A percentile compares a stretch with the other conserved stretches of the same genome.
Evolutionary conservation across 2,113 vertebrate genomes (phyloP).

Genomic region (Naja naja): DNA sequence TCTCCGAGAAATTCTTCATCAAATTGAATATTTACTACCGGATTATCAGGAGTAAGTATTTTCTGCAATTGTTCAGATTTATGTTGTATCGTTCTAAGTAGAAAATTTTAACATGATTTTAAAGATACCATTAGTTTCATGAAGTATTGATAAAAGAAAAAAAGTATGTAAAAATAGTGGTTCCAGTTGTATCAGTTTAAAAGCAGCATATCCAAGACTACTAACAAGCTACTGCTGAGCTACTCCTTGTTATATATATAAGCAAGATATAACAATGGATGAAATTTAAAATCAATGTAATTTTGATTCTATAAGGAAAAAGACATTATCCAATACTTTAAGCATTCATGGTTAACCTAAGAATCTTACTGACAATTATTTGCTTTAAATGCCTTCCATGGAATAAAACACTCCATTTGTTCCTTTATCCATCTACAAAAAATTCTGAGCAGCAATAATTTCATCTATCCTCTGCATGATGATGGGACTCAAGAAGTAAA

Average conservation of each 20-base stretch:
- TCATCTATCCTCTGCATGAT: neutral
- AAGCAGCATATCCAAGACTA: neutral
- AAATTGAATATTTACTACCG: constrained; percentile 80
- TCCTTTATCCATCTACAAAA: neutral
- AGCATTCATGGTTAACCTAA: neutral
- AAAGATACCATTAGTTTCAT: neutral
- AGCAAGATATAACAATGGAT: neutral
- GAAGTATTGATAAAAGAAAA: neutral
- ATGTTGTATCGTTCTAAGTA: constrained; percentile 63
- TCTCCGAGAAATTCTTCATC: constrained; percentile 86
- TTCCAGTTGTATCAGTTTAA: neutral
- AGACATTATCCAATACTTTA: neutral
- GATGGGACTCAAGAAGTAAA: neutral
- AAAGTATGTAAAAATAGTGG: neutral
- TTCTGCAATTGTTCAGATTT: constrained; percentile 71
- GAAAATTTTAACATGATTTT: neutral
- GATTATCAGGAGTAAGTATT: constrained; percentile 78
- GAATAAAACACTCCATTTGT: neutral
- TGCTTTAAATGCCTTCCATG: neutral
- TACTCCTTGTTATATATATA: neutral
- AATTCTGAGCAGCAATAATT: neutral
- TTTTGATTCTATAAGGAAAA: neutral
- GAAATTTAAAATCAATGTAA: neutral
- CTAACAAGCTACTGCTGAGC: neutral
- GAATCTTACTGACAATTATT: neutral